Percentiles rank a stretch among this genome's conserved stretches.
phyloP scores from a whole-genome alignment of 2,888 invertebrate species.

The Rhamnusium bicolor region DNA sequence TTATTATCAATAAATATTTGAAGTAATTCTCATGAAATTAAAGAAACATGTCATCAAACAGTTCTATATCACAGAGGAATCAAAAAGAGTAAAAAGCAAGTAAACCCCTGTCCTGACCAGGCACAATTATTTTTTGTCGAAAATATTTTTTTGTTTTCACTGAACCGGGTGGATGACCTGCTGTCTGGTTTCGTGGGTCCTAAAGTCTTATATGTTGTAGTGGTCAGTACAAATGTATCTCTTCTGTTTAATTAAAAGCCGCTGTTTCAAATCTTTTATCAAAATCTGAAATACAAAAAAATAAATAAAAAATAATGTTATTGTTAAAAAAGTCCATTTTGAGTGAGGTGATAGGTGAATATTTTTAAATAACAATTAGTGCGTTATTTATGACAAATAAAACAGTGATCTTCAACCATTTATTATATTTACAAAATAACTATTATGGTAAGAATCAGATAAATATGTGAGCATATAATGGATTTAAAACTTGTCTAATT shows the following conservation, averaged over 20 bases:
- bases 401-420: constrained; percentile 35
- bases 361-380: constrained; percentile 49
- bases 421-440: not conserved
- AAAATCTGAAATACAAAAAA: constrained; percentile 11
- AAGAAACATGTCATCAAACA: not conserved
- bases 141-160: constrained; percentile 56
- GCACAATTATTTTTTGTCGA: constrained; percentile 66
- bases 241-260: constrained; percentile 25
- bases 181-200: constrained; percentile 63
- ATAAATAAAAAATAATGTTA: constrained; percentile 22
- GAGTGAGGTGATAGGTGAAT: constrained; percentile 41
- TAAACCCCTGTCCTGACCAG: constrained; percentile 66
- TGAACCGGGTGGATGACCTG: constrained; percentile 65
- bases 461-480: not conserved
- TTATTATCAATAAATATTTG: not conserved
- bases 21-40: not conserved
- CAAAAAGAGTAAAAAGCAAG: not conserved
- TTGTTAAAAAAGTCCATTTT: constrained; percentile 7
- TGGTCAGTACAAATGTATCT: constrained; percentile 64
- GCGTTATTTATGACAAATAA: constrained; percentile 21
- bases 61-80: not conserved
- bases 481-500: not conserved
- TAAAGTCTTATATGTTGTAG: constrained; percentile 69
- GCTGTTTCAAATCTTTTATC: not conserved
- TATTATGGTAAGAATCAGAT: not conserved